These are phyloP conservation scores for Terrapene triunguis DNA, from an alignment of 2,113 vertebrate genomes.

Conservation along the genomic window DNA sequence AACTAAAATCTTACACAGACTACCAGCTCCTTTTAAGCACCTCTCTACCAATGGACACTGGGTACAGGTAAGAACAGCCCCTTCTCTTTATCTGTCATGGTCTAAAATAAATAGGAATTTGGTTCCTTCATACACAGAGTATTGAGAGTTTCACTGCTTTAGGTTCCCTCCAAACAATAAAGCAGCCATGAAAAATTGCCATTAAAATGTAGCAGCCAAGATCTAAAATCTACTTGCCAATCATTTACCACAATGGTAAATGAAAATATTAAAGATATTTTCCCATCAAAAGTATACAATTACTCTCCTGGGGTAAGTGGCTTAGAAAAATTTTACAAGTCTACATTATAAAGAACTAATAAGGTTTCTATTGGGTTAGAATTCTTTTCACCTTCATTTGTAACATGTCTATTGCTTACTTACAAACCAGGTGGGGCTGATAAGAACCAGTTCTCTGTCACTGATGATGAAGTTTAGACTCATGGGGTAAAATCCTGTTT, in stretches of 20 bases:
- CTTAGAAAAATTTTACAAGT: not conserved
- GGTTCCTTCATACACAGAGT: not conserved
- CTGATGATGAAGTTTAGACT: not conserved
- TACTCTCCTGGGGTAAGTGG: not conserved
- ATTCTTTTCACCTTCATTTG: not conserved
- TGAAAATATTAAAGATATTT: not conserved
- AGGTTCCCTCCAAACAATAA: not conserved
- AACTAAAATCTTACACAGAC: not conserved
- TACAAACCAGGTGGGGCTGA: not conserved
- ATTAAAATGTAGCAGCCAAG: not conserved
- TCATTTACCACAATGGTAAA: not conserved
- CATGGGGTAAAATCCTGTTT: not conserved
- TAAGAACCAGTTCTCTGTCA: not conserved
- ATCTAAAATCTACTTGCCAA: not conserved
- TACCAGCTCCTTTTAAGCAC: not conserved
- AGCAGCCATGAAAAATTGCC: not conserved
- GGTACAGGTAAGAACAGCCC: not conserved
- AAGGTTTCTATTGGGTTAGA: not conserved
- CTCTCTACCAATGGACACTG: not conserved
- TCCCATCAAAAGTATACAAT: not conserved
- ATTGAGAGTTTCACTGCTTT: not conserved
- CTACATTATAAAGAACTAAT: not conserved
- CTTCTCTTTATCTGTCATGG: not conserved
- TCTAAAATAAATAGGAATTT: not conserved
- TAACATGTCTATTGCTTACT: not conserved